A percentile compares a stretch with the other conserved stretches of the same genome.
phyloP scores from a whole-genome alignment of 1,140 invertebrate species.

The Drosophila equinoxialis region DNA sequence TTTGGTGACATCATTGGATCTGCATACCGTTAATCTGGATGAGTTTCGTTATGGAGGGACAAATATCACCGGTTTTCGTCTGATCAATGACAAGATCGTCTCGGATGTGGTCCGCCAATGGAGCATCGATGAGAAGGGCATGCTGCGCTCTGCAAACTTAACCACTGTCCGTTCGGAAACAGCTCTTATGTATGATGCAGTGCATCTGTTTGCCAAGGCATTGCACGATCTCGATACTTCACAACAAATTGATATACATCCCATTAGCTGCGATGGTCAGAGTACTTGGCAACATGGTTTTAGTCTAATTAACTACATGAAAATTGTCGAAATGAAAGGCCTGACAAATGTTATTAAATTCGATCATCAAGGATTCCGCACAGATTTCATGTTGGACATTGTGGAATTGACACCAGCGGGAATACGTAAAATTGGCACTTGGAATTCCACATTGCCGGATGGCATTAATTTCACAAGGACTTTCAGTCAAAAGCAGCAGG shows the following conservation, averaged over 20 bases:
- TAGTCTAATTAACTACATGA: conserved; percentile 98
- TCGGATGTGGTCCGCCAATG: conserved; percentile 91
- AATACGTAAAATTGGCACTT: conserved; percentile 92
- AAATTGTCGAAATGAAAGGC: conserved; percentile 96
- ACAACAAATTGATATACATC: conserved; percentile 94
- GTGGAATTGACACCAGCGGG: conserved; percentile 93
- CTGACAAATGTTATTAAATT: conserved; percentile 97
- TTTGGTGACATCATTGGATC: conserved; percentile 94
- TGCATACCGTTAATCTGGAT: conserved; percentile 94
- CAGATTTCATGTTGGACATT: conserved; percentile 95
- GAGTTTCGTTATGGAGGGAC: conserved; percentile 97
- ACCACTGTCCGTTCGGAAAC: conserved; percentile 92
- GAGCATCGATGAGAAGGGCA: conserved; percentile 83
- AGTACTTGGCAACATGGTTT: conserved; percentile 97
- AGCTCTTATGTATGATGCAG: conserved; percentile 97
- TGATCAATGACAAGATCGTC: conserved; percentile 85
- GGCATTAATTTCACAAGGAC: conserved; percentile 96
- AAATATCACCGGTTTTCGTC: conserved; percentile 94
- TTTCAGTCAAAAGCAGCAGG: conserved; percentile 91
- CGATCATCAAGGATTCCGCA: conserved; percentile 95
- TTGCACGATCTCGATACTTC: conserved; percentile 95
- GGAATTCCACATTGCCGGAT: conserved; percentile 90
- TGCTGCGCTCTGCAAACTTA: conserved; percentile 74
- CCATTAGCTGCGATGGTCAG: conserved; percentile 93
- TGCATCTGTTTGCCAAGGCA: conserved; percentile 96